These are phyloP conservation scores for Euphonia xanthogaster DNA, from an alignment of 2,797 vertebrate genomes.

Conservation along the genomic window DNA sequence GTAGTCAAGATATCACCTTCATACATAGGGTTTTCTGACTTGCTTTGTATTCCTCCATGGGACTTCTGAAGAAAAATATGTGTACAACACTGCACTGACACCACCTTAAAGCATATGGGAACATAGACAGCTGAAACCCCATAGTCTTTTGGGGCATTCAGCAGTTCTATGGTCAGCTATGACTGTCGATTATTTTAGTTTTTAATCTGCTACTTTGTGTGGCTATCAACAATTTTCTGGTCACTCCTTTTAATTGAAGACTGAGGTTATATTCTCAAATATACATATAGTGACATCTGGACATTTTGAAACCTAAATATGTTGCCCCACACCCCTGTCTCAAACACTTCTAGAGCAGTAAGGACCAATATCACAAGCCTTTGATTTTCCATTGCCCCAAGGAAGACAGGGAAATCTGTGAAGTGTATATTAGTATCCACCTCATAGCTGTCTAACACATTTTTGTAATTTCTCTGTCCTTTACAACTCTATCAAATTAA, in stretches of 20 bases:
- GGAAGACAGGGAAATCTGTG: neutral
- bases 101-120: neutral
- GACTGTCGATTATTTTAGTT: neutral
- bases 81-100: neutral
- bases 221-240: neutral
- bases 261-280: neutral
- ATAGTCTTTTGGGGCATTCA: neutral
- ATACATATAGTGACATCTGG: neutral
- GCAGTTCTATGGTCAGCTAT: neutral
- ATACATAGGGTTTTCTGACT: neutral
- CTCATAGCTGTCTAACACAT: neutral
- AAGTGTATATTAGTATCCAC: neutral
- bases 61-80: neutral
- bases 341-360: neutral
- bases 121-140: neutral
- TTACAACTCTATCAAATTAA: neutral
- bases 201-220: neutral
- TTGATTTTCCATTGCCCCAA: neutral
- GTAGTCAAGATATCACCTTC: neutral
- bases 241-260: neutral
- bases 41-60: neutral
- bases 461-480: neutral
- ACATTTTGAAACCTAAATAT: neutral
- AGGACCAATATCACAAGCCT: neutral
- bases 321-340: neutral